These are phyloP conservation scores for Ectemnius lituratus DNA, from an alignment of 2,888 invertebrate genomes.

Conservation along the genomic window DNA sequence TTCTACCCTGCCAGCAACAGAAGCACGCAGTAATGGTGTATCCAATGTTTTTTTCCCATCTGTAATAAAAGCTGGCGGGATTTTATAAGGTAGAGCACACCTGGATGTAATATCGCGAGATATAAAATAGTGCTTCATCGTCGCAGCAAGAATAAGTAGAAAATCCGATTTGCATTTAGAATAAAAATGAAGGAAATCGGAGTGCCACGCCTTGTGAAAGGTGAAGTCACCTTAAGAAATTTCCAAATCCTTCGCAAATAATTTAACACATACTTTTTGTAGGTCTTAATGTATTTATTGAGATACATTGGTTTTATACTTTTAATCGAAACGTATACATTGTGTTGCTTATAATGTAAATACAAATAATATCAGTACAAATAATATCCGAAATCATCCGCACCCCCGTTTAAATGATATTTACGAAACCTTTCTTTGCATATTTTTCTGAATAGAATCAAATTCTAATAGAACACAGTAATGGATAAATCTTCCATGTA, in stretches of 20 bases:
- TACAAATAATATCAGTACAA: constrained; percentile 6
- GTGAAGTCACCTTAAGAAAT: not conserved
- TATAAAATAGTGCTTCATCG: not conserved
- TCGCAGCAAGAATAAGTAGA: not conserved
- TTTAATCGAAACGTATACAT: constrained; percentile 33
- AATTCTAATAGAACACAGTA: too few relatives aligned
- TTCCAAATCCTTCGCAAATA: not conserved
- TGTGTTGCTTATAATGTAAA: constrained; percentile 19
- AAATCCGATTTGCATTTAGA: not conserved
- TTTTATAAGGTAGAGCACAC: not conserved
- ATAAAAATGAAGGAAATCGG: too few relatives aligned
- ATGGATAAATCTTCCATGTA: too few relatives aligned
- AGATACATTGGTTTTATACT: constrained; percentile 34
- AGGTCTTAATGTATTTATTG: constrained; percentile 33
- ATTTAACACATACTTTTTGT: not conserved
- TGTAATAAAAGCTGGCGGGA: constrained; percentile 2
- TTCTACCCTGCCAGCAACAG: constrained; percentile 10
- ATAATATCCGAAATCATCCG: not conserved
- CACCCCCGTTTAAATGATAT: not conserved
- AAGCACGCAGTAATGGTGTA: not conserved
- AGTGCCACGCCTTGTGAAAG: too few relatives aligned
- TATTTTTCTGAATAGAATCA: too few relatives aligned
- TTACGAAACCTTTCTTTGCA: not conserved
- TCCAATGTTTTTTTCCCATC: not conserved
- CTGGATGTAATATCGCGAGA: not conserved